Conservation (phyloP, 2,888 invertebrate genomes). For the Eubasilissa splendida region DNA sequence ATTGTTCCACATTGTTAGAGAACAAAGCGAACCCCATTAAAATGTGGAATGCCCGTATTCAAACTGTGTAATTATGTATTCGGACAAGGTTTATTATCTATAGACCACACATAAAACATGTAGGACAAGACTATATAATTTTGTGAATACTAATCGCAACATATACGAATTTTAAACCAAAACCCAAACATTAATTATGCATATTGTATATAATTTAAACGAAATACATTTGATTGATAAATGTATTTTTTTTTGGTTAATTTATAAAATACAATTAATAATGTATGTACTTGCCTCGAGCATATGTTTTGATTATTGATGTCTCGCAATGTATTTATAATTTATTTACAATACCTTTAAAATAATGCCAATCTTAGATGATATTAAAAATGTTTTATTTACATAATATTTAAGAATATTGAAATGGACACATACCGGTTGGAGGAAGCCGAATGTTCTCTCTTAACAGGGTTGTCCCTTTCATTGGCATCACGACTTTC, state of each 20-base stretch:
- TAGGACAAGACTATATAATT: slow-evolving; percentile 14
- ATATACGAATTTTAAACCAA: neutral
- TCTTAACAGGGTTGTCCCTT: slow-evolving; percentile 40
- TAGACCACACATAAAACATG: slow-evolving; percentile 35
- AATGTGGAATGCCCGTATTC: too few species aligned
- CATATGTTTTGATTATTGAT: neutral
- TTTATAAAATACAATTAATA: slow-evolving; percentile 6
- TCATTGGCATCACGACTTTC: slow-evolving; percentile 46
- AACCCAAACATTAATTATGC: slow-evolving; percentile 15
- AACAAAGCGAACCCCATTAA: too few species aligned
- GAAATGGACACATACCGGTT: slow-evolving; percentile 43
- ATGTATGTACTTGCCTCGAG: slow-evolving; percentile 21
- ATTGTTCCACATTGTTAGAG: too few species aligned
- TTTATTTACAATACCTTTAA: slow-evolving; percentile 19
- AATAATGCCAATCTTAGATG: neutral
- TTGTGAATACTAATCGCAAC: slow-evolving; percentile 4
- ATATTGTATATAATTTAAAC: too few species aligned
- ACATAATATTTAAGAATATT: too few species aligned
- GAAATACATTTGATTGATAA: neutral
- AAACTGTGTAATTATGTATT: too few species aligned
- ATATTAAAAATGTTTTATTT: neutral
- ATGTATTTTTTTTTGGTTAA: slow-evolving; percentile 14
- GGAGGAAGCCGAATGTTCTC: slow-evolving; percentile 42
- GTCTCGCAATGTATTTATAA: neutral
- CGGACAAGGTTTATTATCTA: neutral